phyloP scores from a whole-genome alignment of 2,113 vertebrate species.

The Petrocephalus microphthalmus region DNA sequence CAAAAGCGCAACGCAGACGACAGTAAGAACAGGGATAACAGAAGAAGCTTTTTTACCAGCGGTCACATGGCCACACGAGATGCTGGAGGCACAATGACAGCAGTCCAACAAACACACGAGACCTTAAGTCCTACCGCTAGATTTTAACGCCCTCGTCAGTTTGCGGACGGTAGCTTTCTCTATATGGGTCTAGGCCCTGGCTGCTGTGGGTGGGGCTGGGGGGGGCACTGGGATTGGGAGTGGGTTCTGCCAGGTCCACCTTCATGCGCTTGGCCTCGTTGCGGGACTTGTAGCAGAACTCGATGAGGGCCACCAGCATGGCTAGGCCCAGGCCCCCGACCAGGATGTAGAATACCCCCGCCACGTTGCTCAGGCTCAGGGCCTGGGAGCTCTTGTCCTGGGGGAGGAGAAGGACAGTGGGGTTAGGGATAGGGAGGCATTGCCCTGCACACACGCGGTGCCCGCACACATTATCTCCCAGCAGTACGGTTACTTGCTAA shows the following conservation, averaged over 20 bases:
- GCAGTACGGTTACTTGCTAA: background rate
- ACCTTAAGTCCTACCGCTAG: slow-evolving; percentile 86
- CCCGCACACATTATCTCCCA: background rate
- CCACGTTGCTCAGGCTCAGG: slow-evolving; percentile 98
- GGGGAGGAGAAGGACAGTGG: slow-evolving; percentile 49
- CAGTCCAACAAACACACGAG: slow-evolving; percentile 78
- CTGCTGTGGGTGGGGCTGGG: slow-evolving; percentile 65
- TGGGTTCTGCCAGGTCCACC: slow-evolving; percentile 83
- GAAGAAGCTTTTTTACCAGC: slow-evolving; percentile 70
- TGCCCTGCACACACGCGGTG: slow-evolving; percentile 6
- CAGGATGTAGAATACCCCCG: slow-evolving; percentile 99
- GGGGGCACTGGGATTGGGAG: slow-evolving; percentile 33
- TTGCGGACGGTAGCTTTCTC: slow-evolving; percentile 91
- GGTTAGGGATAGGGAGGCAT: slow-evolving; percentile 45
- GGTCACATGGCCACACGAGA: slow-evolving; percentile 81
- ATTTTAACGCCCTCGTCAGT: slow-evolving; percentile 93
- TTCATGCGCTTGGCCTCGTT: slow-evolving; percentile 99
- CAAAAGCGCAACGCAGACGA: slow-evolving; percentile 38
- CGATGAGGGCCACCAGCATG: slow-evolving; percentile 99
- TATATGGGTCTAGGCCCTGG: slow-evolving; percentile 95
- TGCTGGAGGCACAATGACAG: slow-evolving; percentile 58
- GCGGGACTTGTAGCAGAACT: slow-evolving; percentile 99
- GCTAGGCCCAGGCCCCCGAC: slow-evolving; percentile 98
- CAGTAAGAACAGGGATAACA: slow-evolving; percentile 33
- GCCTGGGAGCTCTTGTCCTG: slow-evolving; percentile 98